A percentile compares a stretch with the other conserved stretches of the same genome.
These are phyloP conservation scores for Anas acuta DNA, from an alignment of 2,797 vertebrate genomes.

Conservation along the genomic window DNA sequence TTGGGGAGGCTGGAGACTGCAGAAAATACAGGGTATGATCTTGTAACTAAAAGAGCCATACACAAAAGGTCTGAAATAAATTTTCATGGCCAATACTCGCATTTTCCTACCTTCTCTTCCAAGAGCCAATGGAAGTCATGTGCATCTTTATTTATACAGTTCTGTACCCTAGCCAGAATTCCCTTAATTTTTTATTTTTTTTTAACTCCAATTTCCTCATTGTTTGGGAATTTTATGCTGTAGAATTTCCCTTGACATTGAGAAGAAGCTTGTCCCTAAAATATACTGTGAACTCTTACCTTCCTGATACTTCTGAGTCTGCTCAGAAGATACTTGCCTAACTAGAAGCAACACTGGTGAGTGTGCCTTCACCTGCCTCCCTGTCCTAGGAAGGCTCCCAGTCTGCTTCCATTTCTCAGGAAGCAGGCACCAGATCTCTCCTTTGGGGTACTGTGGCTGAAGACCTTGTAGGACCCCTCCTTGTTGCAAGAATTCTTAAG, in stretches of 20 bases:
- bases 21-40: background rate
- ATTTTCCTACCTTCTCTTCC: background rate
- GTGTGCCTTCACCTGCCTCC: background rate
- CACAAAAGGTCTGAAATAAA: background rate
- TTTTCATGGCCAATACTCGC: accelerated
- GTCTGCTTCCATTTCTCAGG: background rate
- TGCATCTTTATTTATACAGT: background rate
- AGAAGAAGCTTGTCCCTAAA: background rate
- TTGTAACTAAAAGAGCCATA: background rate
- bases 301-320: background rate
- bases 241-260: background rate
- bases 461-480: background rate
- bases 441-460: background rate
- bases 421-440: background rate
- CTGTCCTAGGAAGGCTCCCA: background rate
- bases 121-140: background rate
- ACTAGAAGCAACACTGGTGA: background rate
- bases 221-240: background rate
- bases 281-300: background rate
- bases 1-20: background rate
- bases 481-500: background rate
- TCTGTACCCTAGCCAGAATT: background rate
- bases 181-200: background rate
- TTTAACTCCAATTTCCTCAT: background rate
- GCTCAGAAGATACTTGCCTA: background rate